Base-by-base conservation (phyloP, 2,797 vertebrate species). In the Paratrypauchen microcephalus region DNA sequence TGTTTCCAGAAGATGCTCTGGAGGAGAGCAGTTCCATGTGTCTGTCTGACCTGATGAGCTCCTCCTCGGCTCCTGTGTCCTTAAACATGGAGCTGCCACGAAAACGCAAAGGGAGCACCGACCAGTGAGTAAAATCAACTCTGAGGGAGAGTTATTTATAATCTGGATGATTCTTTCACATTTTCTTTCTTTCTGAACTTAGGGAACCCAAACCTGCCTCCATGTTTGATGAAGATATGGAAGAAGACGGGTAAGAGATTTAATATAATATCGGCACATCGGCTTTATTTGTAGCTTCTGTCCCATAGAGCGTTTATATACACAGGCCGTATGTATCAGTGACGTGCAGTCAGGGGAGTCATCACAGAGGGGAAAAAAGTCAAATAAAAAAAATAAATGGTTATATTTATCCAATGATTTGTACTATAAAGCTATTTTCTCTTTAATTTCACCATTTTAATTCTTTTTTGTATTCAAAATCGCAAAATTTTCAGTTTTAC, bases 91-190 rank as follows among this genome's bases (percentile, higher is more conserved):
- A 96, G 75, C 90, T 95, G 81, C 92, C 95, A 19, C 91, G 95
- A 79, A 98, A 98, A 77, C 93, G 95, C 70, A 97, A 95, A 86
- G 93, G 93, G 78, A 97, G 95, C 79, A 92, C 90, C 12, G 96
- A 97, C 80, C 94, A 91, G 96, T 96, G 76, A 94, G 95, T 12
- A 6, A 55, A 1, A 48, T 1, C 6, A 6, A 55, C 7, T 1
- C 16, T 39, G 8, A 32, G 26, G 47, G 36, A 52, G 59, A 23
- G 6, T 3, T 45, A 65, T 54, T 62, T 36, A 48, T 39, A n/a
- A 36, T 55, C 57, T 0, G 4, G 16, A 71, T 56, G 21, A 24
- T 18, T 41, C 15, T 50, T 75, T 24, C 73, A 28, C 68, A 48
- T 28, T 4, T 8, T 4, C 8, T 59, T 16, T 4, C 26, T n/a